Evolutionary conservation across 2,797 vertebrate genomes (phyloP).

Genomic region (Distichodus sexfasciatus): DNA sequence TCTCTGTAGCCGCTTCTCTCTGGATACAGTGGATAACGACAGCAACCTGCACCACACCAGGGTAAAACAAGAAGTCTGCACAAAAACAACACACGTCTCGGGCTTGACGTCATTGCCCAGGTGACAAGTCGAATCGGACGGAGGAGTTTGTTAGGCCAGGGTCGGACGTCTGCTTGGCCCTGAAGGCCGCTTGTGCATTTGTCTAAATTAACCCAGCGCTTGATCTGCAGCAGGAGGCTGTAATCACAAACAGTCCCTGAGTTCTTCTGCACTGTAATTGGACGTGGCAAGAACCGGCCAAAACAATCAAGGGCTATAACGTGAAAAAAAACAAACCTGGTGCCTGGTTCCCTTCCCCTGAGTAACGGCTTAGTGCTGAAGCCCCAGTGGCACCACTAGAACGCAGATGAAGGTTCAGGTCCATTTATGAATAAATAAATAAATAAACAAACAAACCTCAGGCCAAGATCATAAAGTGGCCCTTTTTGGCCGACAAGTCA

Average conservation of each 20-base stretch:
- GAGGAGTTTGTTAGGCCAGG: too few relatives aligned
- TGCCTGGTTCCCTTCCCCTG: conserved; percentile 5
- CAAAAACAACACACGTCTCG: too few relatives aligned
- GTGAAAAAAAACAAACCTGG: conserved; percentile 40
- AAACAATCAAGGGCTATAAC: conserved; percentile 37
- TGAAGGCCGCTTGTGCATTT: conserved; percentile 44
- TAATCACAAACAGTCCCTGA: conserved; percentile 65
- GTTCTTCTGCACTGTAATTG: conserved; percentile 51
- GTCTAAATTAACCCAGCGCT: conserved; percentile 45
- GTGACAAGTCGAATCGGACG: too few relatives aligned
- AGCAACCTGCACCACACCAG: too few relatives aligned
- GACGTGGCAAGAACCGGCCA: conserved; percentile 48
- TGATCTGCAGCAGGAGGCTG: conserved; percentile 58
- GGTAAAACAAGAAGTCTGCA: too few relatives aligned
- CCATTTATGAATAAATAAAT: too few relatives aligned
- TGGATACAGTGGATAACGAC: too few relatives aligned
- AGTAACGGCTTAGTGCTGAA: conserved; percentile 46
- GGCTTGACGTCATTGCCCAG: too few relatives aligned
- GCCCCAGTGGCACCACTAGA: conserved; percentile 40
- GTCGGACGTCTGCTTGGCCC: conserved; percentile 35
- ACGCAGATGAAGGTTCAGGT: conserved; percentile 1
- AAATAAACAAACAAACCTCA: too few relatives aligned
- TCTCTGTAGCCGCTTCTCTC: too few relatives aligned
- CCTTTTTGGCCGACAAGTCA: conserved; percentile 54
- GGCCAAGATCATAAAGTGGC: too few relatives aligned